These are phyloP conservation scores for Tetramorium bicarinatum DNA, from an alignment of 2,888 invertebrate genomes.

Conservation along the genomic window DNA sequence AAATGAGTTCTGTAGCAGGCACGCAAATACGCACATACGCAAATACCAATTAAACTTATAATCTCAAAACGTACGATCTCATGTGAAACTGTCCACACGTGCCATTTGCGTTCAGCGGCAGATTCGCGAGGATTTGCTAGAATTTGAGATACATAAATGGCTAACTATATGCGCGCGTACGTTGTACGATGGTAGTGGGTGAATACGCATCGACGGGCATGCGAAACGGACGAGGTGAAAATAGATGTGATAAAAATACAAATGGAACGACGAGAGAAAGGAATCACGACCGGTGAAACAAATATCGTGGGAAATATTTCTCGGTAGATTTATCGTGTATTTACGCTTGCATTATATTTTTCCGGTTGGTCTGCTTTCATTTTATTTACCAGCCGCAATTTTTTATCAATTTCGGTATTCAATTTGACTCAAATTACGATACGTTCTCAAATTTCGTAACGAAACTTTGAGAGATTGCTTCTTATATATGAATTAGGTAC, in stretches of 20 bases:
- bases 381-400: slow-evolving; percentile 69
- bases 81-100: slow-evolving; percentile 56
- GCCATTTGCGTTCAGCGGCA: slow-evolving; percentile 55
- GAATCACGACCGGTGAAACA: slow-evolving; percentile 67
- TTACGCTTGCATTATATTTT: slow-evolving; percentile 65
- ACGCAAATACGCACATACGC: slow-evolving; percentile 53
- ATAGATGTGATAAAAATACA: slow-evolving; percentile 68
- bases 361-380: slow-evolving; percentile 57
- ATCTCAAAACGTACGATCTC: slow-evolving; percentile 57
- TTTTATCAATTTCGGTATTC: slow-evolving; percentile 52
- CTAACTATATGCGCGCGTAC: slow-evolving; percentile 52
- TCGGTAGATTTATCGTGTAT: slow-evolving; percentile 67
- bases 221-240: slow-evolving; percentile 42
- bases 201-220: slow-evolving; percentile 36
- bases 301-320: slow-evolving; percentile 65
- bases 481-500: not conserved
- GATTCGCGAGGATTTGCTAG: slow-evolving; percentile 58
- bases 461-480: not conserved
- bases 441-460: not conserved
- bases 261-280: slow-evolving; percentile 49
- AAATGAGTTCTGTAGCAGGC: slow-evolving; percentile 49
- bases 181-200: slow-evolving; percentile 22
- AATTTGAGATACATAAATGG: slow-evolving; percentile 56
- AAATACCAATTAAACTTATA: slow-evolving; percentile 59
- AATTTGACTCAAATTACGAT: not conserved